These are phyloP conservation scores for Macrosoma leucophasiata DNA, from an alignment of 2,888 invertebrate species.

Conservation along the genomic window DNA sequence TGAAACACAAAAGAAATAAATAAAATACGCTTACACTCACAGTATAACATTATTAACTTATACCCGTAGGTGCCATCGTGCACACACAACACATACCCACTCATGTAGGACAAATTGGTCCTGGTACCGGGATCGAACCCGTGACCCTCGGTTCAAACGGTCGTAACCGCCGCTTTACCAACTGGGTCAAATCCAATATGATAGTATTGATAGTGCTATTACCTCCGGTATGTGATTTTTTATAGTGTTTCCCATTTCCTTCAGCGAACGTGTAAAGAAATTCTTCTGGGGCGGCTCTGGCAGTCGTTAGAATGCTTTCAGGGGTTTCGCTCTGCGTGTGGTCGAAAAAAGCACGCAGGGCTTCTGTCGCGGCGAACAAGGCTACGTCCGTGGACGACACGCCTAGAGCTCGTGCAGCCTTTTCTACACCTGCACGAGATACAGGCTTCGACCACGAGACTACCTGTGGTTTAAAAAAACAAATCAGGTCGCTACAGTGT, in stretches of 20 bases:
- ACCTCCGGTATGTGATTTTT: conserved; percentile 75
- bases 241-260: conserved; percentile 60
- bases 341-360: conserved; percentile 78
- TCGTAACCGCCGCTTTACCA: too few relatives aligned
- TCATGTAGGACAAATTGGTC: too few relatives aligned
- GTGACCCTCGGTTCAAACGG: too few relatives aligned
- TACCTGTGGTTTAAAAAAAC: conserved; percentile 44
- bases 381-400: conserved; percentile 79
- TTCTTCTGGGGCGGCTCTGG: conserved; percentile 76
- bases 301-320: conserved; percentile 77
- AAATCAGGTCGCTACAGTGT: too few relatives aligned
- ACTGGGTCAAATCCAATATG: too few relatives aligned
- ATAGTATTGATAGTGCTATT: too few relatives aligned
- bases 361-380: conserved; percentile 77
- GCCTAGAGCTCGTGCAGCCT: conserved; percentile 75
- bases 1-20: too few relatives aligned
- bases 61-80: too few relatives aligned
- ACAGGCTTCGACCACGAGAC: conserved; percentile 83
- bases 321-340: conserved; percentile 71
- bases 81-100: too few relatives aligned
- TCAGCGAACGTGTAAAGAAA: conserved; percentile 70
- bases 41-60: too few relatives aligned
- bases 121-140: too few relatives aligned
- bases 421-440: conserved; percentile 70
- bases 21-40: too few relatives aligned